phyloP scores from a whole-genome alignment of 2,113 vertebrate genomes.

The Stictonetta naevosa region DNA sequence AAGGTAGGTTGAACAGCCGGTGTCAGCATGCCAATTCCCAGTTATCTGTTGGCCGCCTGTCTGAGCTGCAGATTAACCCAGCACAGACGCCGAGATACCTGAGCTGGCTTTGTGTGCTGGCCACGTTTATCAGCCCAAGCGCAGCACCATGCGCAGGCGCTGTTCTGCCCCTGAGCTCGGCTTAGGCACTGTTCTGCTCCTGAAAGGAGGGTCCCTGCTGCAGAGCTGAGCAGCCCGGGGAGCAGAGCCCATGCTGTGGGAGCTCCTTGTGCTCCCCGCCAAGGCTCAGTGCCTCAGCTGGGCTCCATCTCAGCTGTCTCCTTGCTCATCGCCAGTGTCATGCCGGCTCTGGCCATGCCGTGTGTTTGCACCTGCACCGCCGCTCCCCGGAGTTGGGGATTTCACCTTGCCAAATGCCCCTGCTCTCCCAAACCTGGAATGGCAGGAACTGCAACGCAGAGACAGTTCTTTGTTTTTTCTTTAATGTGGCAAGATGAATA shows the following conservation, averaged over 20 bases:
- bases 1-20: neutral
- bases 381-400: rapidly evolving
- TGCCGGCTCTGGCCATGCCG: neutral
- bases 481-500: neutral
- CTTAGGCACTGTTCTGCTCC: rapidly evolving
- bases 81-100: rapidly evolving
- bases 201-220: rapidly evolving
- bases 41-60: neutral
- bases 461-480: rapidly evolving
- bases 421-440: neutral
- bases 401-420: neutral
- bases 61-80: neutral
- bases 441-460: neutral
- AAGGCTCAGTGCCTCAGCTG: neutral
- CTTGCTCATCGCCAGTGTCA: neutral
- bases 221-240: neutral
- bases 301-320: rapidly evolving
- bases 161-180: rapidly evolving
- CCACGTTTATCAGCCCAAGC: neutral
- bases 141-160: rapidly evolving
- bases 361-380: rapidly evolving
- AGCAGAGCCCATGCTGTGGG: neutral
- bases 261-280: too few species aligned
- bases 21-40: neutral
- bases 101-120: neutral